phyloP scores from a whole-genome alignment of 2,113 vertebrate genomes.

The Atractosteus spatula region DNA sequence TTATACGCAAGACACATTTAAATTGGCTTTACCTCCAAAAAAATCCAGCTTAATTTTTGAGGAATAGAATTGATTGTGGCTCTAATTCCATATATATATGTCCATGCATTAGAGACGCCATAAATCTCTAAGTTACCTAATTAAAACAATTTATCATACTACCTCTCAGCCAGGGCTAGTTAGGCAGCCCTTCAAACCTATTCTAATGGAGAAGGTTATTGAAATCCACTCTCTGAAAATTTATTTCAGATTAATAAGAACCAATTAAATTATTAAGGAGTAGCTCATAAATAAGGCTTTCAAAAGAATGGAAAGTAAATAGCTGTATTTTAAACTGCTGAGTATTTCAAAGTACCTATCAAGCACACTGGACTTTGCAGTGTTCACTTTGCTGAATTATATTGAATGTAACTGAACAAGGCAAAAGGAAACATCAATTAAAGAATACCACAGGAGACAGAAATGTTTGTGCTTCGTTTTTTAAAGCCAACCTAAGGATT shows the following conservation, averaged over 20 bases:
- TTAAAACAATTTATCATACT: conserved; percentile 32
- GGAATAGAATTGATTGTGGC: no score
- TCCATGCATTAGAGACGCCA: no score
- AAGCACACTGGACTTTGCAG: not conserved
- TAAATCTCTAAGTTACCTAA: conserved; percentile 16
- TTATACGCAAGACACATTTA: no score
- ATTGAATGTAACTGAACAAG: no score
- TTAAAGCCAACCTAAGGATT: no score
- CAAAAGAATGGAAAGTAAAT: not conserved
- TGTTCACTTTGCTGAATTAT: no score
- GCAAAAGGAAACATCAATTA: no score
- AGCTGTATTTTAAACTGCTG: not conserved
- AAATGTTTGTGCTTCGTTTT: no score
- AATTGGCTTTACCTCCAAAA: no score
- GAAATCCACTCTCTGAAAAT: not conserved
- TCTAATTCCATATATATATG: no score
- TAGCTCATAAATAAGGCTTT: not conserved
- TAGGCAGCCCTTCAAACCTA: conserved; percentile 14
- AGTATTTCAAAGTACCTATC: not conserved
- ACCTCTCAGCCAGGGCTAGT: conserved; percentile 12
- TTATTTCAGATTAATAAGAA: not conserved
- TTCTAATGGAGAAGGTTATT: not conserved
- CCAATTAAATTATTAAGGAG: not conserved
- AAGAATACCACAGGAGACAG: no score
- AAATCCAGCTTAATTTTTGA: no score